Base-by-base conservation (phyloP, 2,797 vertebrate genomes). In the Meda fulgida region DNA sequence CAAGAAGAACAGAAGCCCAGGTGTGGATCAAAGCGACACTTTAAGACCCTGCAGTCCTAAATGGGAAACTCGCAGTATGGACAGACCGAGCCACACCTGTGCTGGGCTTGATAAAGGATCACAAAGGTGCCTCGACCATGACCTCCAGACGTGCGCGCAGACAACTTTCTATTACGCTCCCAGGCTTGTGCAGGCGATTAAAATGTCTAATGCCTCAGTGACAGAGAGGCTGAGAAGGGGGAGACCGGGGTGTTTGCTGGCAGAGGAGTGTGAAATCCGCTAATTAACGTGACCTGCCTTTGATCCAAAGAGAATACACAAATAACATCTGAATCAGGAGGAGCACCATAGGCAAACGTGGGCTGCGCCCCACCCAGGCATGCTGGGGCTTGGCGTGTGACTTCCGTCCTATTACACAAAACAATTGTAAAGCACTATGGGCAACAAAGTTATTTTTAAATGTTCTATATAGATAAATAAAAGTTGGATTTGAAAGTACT, bases 231-330 rank as follows among this genome's bases (percentile, higher is more conserved):
- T 83, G 80, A 88, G 85, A 73, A 76, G 36, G 85, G 63, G 40
- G 78, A 26, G 71, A 29, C 26, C 34, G 76, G 88, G 86, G 84
- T 88, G 81, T 85, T 16, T 89, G 87, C 83, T 91, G 88, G 92
- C 90, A 93, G 88, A 93, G 70, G 84, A 92, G 92, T 93, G 92
- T 93, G 90, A 94, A 94, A 94, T 94, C 89, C 72, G 84, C 91
- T 94, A 94, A 94, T 95, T 94, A 95, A 93, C 90, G 91, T 94
- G 93, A 94, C 93, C 93, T 94, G 93, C 92, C 92, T 94, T 92
- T 93, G 92, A 94, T 94, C 93, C 87, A 38, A 84, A 87, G 92
- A 93, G 92, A 93, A 93, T 90, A 92, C 89, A 91, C 92, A 93
- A 91, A 92, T 92, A 92, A 93, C 92, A 93, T 93, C 92, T 94